Percentiles rank a stretch among this genome's conserved stretches.
Evolutionary conservation across 2,888 invertebrate species (phyloP).

Genomic region (Branchellion lobata): DNA sequence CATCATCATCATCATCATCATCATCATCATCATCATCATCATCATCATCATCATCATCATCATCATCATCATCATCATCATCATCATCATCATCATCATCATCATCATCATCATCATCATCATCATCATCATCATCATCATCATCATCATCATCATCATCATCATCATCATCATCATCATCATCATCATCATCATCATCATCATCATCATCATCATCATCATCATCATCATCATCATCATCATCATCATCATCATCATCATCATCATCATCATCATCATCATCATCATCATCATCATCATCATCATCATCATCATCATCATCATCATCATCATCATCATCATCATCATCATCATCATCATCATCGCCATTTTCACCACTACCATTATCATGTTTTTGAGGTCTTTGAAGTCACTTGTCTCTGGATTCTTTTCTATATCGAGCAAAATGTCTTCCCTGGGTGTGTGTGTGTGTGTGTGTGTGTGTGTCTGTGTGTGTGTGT

Average conservation of each 20-base stretch:
- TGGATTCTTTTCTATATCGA: not conserved
- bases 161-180: conserved; percentile 9
- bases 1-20: conserved; percentile 13
- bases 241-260: conserved; percentile 10
- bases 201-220: conserved; percentile 55
- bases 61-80: conserved; percentile 55
- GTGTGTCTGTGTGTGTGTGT: no score
- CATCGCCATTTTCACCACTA: no score
- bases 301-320: conserved; percentile 55
- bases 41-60: conserved; percentile 55
- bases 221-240: conserved; percentile 55
- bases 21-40: conserved; percentile 55
- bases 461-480: no score
- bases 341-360: no score
- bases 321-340: conserved; percentile 5
- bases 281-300: conserved; percentile 55
- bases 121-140: conserved; percentile 55
- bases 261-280: conserved; percentile 55
- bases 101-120: conserved; percentile 55
- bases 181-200: conserved; percentile 55
- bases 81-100: conserved; percentile 5
- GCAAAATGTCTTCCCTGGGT: conserved; percentile 54
- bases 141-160: conserved; percentile 55
- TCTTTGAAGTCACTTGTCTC: conserved; percentile 21
- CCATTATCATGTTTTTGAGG: conserved; percentile 10